A percentile compares a stretch with the other conserved stretches of the same genome.
Evolutionary conservation across 2,888 invertebrate genomes (phyloP).

Genomic region (Torymus auratus): DNA sequence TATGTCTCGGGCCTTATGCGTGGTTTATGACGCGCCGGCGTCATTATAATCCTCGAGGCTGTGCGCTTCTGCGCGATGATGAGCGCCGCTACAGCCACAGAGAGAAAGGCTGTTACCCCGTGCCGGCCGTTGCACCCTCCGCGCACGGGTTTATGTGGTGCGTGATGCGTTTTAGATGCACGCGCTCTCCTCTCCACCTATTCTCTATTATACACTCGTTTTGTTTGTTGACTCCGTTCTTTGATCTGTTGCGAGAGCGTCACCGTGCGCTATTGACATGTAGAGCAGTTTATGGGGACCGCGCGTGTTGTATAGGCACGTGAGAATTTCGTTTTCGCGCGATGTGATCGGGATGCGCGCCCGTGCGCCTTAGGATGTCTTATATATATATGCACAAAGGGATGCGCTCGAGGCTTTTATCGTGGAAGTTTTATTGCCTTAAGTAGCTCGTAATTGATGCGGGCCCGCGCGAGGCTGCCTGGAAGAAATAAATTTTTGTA

Average conservation of each 20-base stretch:
- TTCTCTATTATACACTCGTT: background rate
- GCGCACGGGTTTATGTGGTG: background rate
- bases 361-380: too few species aligned
- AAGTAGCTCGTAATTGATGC: too few species aligned
- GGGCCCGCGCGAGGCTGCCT: too few species aligned
- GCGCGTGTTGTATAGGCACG: conserved; percentile 1
- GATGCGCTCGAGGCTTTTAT: too few species aligned
- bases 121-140: conserved; percentile 30
- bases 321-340: conserved; percentile 33
- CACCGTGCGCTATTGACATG: conserved; percentile 26
- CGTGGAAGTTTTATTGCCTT: too few species aligned
- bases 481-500: too few species aligned
- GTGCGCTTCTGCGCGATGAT: conserved; percentile 5
- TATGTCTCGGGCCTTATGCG: conserved; percentile 6
- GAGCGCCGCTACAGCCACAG: too few species aligned
- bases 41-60: conserved; percentile 41
- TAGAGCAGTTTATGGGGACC: conserved; percentile 32
- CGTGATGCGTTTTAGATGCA: conserved; percentile 1
- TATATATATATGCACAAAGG: too few species aligned
- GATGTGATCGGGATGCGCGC: too few species aligned
- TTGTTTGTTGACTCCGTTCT: background rate
- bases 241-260: background rate
- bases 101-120: background rate
- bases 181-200: background rate
- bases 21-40: conserved; percentile 19